Evolutionary conservation across 2,888 invertebrate genomes (phyloP).

Genomic region (Thysanoteuthis rhombus): DNA sequence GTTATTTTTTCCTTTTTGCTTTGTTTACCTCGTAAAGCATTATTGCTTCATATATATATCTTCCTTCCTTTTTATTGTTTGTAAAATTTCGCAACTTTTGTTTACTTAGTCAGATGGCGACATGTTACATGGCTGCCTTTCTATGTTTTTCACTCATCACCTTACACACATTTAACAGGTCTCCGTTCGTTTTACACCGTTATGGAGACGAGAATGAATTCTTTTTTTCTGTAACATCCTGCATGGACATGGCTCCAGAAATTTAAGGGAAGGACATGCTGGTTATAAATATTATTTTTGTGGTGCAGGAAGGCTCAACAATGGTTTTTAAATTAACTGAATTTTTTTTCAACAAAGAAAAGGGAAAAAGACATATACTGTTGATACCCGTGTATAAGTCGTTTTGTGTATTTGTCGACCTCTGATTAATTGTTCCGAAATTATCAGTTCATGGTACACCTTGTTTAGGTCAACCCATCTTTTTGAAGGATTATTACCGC

Average conservation of each 20-base stretch:
- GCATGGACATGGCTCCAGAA: not conserved
- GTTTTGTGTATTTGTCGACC: no score
- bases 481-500: no score
- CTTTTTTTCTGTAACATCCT: not conserved
- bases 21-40: not conserved
- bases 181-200: not conserved
- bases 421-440: no score
- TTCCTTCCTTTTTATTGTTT: not conserved
- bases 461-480: no score
- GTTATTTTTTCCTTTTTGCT: not conserved
- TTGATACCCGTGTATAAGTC: no score
- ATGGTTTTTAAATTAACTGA: no score
- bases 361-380: no score
- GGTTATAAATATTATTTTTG: not conserved
- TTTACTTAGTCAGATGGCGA: not conserved
- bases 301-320: not conserved
- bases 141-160: not conserved
- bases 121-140: not conserved
- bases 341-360: no score
- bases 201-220: not conserved
- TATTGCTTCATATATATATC: not conserved
- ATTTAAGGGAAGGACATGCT: not conserved
- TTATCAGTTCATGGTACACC: no score
- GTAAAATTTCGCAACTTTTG: not conserved
- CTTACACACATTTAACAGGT: not conserved